Evolutionary conservation across 53 echinoderm and acorn worm species (phyloP), one percentile per base, ranked within the genome.

Genomic region (Henricia sp.): DNA sequence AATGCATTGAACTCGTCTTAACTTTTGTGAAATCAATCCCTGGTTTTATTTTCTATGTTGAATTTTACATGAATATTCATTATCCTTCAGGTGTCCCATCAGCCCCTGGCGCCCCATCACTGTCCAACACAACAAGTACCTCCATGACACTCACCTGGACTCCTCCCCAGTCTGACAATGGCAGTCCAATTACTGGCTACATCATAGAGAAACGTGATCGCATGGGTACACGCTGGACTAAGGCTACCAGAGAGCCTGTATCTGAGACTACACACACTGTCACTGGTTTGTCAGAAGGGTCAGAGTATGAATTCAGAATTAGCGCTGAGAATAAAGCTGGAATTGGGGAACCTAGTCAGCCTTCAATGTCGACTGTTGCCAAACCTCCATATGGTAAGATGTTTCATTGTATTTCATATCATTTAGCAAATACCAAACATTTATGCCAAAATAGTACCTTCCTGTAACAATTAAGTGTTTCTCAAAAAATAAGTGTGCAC

Each of bases 291-390:
- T 74, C 62, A 13, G 89, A 94, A 63, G 94, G 92, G 63, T 78
- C 67, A 23, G 94, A 94, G 50, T 99, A 99, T 73, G 94, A 94
- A 30, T 99, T 94, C 63, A 88, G 94, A 69, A 92, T 99, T 50
- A 86, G 76, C 26, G 94, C 94, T 13, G 92, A 94, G 85, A 99
- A 94, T 67, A 99, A 99, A 51, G 94, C 94, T 67, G 99, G 99
- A 14, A 65, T 92, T 19, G 89, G 99, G 27, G 84, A 85, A 84
- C 92, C 93, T 8, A 95, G 97, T 56, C 88, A 92, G 16, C 87
- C 86, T 2, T 83, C 95, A 29, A 74, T 86, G 37, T 68, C 83
- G 4, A 78, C 84, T 44, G 58, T 87, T 51, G 94, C 95, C 64
- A 99, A 99, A 70, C 88, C 88, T 24, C 99, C 99, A 59, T 99